Base-by-base conservation (phyloP, 92 coral and sea anemone species). In the Muricea muricata region DNA sequence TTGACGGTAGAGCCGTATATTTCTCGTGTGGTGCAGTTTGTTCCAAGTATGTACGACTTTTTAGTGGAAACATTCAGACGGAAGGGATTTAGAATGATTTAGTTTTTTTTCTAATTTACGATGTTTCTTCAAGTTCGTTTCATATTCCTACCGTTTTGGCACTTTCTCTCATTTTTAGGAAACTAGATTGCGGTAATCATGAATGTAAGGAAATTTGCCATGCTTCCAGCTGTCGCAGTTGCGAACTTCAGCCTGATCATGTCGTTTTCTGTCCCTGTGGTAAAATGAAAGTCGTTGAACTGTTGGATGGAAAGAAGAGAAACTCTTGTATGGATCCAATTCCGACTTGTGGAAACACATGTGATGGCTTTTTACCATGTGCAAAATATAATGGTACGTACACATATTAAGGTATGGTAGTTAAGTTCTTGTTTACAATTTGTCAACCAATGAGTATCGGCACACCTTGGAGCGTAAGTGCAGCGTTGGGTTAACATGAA, bases 171-270 rank as follows among this genome's bases (percentile, higher is more conserved):
- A 0, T 15, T 79, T 72, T 14, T 21, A 94, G 97, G 83, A 25
- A 78, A 74, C 91, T 96, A 42, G 99, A 96, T 80, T 96, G 99
- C 80, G 97, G 94, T 6, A 93, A 96, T 76, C 99, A 96, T 80
- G 42, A 73, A 57, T 96, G 99, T 70, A 84, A 94, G 56, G 50
- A 86, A 48, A 83, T 88, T 30, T 96, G 99, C 60, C 99, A 96
- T 81, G 85, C 72, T 40, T 91, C 94, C 21, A 54, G 33, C 20
- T 96, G 99, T 35, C 41, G 31, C 12, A 80, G 84, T 48, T 96
- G 99, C 56, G 40, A 63, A n/a, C 90, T 90, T 3, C 91, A 96
- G 73, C 99, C 99, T 31, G 82, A 84, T 30, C 71, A 88, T 66
- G 87, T 96, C 41, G 81, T 84, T 25, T 78, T 66, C 58, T 96